These are phyloP conservation scores for Ptiloglossa arizonensis DNA, from an alignment of 1,140 invertebrate species.

Conservation along the genomic window DNA sequence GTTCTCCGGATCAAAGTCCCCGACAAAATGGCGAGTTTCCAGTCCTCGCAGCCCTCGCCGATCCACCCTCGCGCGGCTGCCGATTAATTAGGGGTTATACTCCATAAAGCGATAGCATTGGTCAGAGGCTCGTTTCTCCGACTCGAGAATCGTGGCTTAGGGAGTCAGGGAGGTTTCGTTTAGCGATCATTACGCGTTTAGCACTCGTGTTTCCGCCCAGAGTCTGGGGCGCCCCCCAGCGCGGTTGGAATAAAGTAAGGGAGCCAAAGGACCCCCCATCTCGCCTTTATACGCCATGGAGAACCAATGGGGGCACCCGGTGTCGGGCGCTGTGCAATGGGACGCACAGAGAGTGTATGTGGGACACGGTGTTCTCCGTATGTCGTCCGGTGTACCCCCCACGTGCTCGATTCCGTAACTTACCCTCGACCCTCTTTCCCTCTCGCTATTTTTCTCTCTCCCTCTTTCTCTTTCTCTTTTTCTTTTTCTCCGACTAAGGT, in stretches of 20 bases:
- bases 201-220: constrained; percentile 76
- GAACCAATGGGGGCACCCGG: constrained; percentile 72
- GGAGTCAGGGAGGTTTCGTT: constrained; percentile 68
- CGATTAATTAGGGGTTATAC: constrained; percentile 49
- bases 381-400: constrained; percentile 76
- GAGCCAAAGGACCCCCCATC: constrained; percentile 76
- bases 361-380: constrained; percentile 75
- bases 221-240: constrained; percentile 68
- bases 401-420: constrained; percentile 61
- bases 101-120: constrained; percentile 7
- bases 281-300: constrained; percentile 73
- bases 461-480: not conserved
- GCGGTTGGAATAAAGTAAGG: constrained; percentile 70
- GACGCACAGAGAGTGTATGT: constrained; percentile 69
- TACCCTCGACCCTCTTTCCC: constrained; percentile 12
- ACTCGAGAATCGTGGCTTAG: not conserved
- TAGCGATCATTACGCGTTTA: constrained; percentile 78
- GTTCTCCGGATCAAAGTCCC: not conserved
- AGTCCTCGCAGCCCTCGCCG: not conserved
- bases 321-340: constrained; percentile 70
- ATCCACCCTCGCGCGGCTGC: constrained; percentile 31
- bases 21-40: constrained; percentile 37
- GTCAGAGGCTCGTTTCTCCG: not conserved
- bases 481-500: not conserved
- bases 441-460: not conserved